Evolutionary conservation across 2,113 vertebrate genomes (phyloP).

Genomic region (Sphyrna mokarran): DNA sequence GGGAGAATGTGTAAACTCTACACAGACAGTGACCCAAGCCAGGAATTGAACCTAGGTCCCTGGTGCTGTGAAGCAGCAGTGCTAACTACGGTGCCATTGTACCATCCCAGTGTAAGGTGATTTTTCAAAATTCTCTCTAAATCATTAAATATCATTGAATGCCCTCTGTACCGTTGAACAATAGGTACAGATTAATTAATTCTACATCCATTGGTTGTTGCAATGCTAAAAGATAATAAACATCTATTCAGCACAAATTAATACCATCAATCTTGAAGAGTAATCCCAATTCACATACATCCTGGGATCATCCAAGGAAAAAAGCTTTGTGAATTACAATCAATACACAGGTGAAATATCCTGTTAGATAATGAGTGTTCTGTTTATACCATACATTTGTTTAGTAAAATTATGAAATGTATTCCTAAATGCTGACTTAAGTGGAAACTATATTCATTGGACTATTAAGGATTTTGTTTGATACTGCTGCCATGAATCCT

Average conservation of each 20-base stretch:
- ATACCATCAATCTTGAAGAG: not conserved
- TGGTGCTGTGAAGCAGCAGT: no score
- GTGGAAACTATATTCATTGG: not conserved
- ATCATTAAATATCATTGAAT: not conserved
- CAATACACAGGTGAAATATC: slow-evolving; percentile 60
- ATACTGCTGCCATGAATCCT: not conserved
- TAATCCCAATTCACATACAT: not conserved
- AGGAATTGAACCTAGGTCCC: no score
- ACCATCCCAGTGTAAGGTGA: not conserved
- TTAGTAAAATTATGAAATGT: not conserved
- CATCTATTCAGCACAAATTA: not conserved
- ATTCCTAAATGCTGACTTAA: not conserved
- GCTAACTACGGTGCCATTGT: no score
- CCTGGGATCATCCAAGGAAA: not conserved
- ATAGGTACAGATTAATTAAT: not conserved
- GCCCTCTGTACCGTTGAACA: not conserved
- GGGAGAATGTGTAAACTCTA: no score
- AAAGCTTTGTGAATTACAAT: slow-evolving; percentile 48
- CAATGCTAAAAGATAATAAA: not conserved
- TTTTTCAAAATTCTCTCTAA: not conserved
- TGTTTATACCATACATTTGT: not conserved
- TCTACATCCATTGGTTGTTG: not conserved
- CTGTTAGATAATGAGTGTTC: not conserved
- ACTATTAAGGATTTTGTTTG: not conserved
- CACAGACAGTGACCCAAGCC: no score